These are phyloP conservation scores for Neopelma chrysocephalum DNA, from an alignment of 2,797 vertebrate species.

Conservation along the genomic window DNA sequence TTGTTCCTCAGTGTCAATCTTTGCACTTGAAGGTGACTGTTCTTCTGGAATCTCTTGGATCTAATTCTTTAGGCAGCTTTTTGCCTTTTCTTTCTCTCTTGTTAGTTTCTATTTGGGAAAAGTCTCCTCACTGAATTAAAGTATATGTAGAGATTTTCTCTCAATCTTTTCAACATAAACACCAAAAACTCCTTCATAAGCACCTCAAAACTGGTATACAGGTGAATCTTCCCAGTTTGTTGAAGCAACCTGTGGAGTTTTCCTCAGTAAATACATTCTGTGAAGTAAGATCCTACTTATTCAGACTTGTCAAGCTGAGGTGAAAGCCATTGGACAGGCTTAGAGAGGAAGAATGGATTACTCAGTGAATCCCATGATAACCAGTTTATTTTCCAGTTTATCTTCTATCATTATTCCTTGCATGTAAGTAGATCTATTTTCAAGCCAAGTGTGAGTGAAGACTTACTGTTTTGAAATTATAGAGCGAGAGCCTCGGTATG, in stretches of 20 bases:
- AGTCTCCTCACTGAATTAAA: not conserved
- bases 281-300: not conserved
- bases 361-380: not conserved
- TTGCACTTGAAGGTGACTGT: conserved; percentile 52
- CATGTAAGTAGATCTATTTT: not conserved
- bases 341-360: not conserved
- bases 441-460: not conserved
- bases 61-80: conserved; percentile 3
- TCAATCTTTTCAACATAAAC: not conserved
- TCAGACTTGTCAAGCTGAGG: not conserved
- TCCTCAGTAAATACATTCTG: not conserved
- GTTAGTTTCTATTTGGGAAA: not conserved
- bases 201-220: not conserved
- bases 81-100: conserved; percentile 8
- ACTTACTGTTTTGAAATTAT: not conserved
- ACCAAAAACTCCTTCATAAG: not conserved
- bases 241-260: not conserved
- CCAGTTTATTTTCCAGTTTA: not conserved
- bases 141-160: not conserved
- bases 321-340: not conserved
- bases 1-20: conserved; percentile 50
- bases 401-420: not conserved
- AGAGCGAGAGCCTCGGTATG: not conserved
- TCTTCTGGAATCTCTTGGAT: conserved; percentile 49
- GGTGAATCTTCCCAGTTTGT: not conserved